A percentile compares a stretch with the other conserved stretches of the same genome.
Conservation (phyloP, 2,888 invertebrate genomes). For the Chelonus formosanus region DNA sequence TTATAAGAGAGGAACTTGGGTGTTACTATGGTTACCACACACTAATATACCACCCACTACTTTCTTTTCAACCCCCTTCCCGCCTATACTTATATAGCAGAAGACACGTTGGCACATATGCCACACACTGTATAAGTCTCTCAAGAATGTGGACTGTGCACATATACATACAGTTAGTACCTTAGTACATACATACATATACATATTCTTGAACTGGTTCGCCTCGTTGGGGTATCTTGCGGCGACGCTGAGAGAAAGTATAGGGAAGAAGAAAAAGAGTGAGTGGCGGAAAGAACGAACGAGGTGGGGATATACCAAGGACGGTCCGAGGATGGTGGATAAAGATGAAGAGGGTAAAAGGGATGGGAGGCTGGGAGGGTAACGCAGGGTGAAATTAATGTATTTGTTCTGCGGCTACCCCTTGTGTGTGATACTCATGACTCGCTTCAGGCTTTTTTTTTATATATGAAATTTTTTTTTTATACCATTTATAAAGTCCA, state of each 20-base stretch:
- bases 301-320: constrained; percentile 22
- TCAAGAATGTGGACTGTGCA: constrained; percentile 33
- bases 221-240: constrained; percentile 19
- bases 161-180: constrained; percentile 14
- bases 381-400: constrained; percentile 61
- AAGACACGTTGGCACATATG: constrained; percentile 46
- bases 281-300: constrained; percentile 26
- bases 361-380: constrained; percentile 32
- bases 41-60: constrained; percentile 50
- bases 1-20: constrained; percentile 64
- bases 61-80: constrained; percentile 32
- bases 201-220: constrained; percentile 26
- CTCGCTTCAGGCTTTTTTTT: constrained; percentile 45
- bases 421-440: constrained; percentile 50
- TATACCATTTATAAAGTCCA: too few relatives aligned
- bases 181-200: constrained; percentile 15
- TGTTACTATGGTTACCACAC: constrained; percentile 62
- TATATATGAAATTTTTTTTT: too few relatives aligned
- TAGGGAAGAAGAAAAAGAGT: constrained; percentile 16
- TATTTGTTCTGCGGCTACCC: constrained; percentile 63
- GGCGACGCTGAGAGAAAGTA: constrained; percentile 21
- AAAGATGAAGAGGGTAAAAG: constrained; percentile 16
- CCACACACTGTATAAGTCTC: constrained; percentile 39
- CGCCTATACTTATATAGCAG: constrained; percentile 59
- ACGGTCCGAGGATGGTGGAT: constrained; percentile 14